A percentile compares a stretch with the other conserved stretches of the same genome.
phyloP scores from a whole-genome alignment of 2,888 invertebrate genomes.

The Petrophora chlorosata region DNA sequence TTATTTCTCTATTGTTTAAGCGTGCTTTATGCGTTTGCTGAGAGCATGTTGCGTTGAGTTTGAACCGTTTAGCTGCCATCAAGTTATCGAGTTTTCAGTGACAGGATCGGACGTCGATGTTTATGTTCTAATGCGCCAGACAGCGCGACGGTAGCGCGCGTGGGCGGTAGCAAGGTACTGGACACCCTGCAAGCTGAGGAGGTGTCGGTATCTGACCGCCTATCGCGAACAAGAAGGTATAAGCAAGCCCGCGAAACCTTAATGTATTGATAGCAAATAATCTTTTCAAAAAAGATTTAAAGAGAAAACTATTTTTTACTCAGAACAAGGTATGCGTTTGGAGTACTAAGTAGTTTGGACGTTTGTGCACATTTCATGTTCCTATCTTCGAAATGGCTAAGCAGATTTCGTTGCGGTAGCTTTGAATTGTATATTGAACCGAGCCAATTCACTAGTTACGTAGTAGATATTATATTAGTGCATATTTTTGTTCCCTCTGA shows the following conservation, averaged over 20 bases:
- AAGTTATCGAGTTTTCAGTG: constrained; percentile 62
- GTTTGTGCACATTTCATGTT: too few relatives aligned
- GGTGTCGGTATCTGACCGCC: constrained; percentile 43
- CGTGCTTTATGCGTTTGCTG: constrained; percentile 51
- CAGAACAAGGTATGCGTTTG: too few relatives aligned
- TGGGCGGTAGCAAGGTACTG: constrained; percentile 52
- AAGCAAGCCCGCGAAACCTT: constrained; percentile 5
- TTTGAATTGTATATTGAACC: too few relatives aligned
- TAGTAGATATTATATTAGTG: too few relatives aligned
- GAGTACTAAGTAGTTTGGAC: too few relatives aligned
- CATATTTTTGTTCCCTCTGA: too few relatives aligned
- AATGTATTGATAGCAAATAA: constrained; percentile 11
- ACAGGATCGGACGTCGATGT: constrained; percentile 53
- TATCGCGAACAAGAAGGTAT: constrained; percentile 45
- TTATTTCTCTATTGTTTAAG: constrained; percentile 76
- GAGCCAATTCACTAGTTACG: too few relatives aligned
- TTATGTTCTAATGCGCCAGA: constrained; percentile 51
- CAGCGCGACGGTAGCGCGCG: constrained; percentile 44
- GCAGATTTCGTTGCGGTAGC: too few relatives aligned
- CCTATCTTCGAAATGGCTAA: too few relatives aligned
- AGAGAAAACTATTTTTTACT: too few relatives aligned
- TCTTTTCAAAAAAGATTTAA: background rate
- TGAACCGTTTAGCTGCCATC: constrained; percentile 51
- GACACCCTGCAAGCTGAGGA: constrained; percentile 37
- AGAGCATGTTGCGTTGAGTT: constrained; percentile 38